Conservation (phyloP, 2,888 invertebrate genomes). For the Caenorhabditis sp. region DNA sequence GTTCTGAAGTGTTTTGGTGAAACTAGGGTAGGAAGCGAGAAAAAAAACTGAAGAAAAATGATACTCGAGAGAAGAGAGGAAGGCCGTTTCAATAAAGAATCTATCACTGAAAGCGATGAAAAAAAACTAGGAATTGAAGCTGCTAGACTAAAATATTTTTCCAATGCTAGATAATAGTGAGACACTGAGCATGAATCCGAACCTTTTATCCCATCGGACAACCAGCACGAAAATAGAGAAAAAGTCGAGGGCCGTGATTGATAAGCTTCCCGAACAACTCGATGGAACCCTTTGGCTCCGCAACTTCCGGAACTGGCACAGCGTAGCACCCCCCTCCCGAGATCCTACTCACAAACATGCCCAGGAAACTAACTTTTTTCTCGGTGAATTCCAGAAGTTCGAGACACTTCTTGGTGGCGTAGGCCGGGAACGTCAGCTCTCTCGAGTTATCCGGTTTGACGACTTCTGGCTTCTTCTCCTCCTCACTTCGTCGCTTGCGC, state of each 20-base stretch:
- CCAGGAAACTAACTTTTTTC: conserved; percentile 26
- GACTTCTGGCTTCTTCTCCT: conserved; percentile 9
- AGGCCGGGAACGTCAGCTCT: conserved; percentile 38
- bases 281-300: conserved; percentile 43
- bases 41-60: conserved; percentile 29
- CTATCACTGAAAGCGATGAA: not conserved
- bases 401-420: conserved; percentile 37
- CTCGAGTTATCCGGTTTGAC: not conserved
- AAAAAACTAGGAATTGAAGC: not conserved
- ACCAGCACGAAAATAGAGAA: conserved; percentile 26
- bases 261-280: conserved; percentile 48
- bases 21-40: not conserved
- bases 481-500: conserved; percentile 7
- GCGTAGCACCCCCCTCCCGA: conserved; percentile 25
- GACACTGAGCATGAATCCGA: conserved; percentile 14
- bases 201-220: conserved; percentile 1
- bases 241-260: conserved; percentile 49
- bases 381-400: conserved; percentile 50
- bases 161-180: conserved; percentile 9
- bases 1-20: conserved; percentile 13
- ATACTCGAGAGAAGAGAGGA: conserved; percentile 33
- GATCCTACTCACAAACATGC: not conserved
- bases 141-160: not conserved
- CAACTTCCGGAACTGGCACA: conserved; percentile 26
- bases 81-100: not conserved